Base-by-base conservation (phyloP, 2,113 vertebrate genomes). In the Lontra canadensis region DNA sequence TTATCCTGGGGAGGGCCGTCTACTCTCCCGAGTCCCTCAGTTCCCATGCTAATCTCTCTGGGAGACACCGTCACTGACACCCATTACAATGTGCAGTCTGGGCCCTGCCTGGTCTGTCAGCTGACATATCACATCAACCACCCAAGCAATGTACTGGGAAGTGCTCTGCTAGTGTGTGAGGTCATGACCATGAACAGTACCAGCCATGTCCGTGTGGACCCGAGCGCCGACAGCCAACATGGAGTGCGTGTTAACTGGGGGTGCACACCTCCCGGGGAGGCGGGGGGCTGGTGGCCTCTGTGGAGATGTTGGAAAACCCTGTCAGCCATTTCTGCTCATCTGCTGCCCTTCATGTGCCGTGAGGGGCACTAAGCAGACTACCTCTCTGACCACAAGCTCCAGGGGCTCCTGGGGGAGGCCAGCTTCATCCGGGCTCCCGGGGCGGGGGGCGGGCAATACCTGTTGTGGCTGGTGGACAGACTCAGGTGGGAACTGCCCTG, bases 261-360 rank as follows among this genome's bases (percentile, higher is more conserved):
- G 17, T 3, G 12, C 18, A 18, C 2, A 3, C 3, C 2, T 2
- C 3, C 0, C 0, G 0, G 18, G 0, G 7, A 5, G 6, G 83
- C 2, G 17, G 14, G 6, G 15, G 55, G 14, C 3, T 20, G 26
- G 36, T 3, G 20, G n/a, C 15, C 29, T 12, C 17, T 47, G 1
- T 36, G 26, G 39, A 2, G 4, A 15, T 8, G 1, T 3, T 36
- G 5, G 57, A 59, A 59, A 59, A 59, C 23, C 57, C 8, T 25
- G 57, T 25, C 57, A 59, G 34, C 31, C 29, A 14, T 21, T 76
- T 87, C 25, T 39, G 26, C 44, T 47, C 13, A 0, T 3, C 76
- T 23, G 67, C 47, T 10, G 6, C 17, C 21, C 49, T 13, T 18
- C 21, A 12, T 0, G 1, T 9, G 36, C 47, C 20, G 47, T 42